phyloP scores from a whole-genome alignment of 2,888 invertebrate species.

The Sussaba pulchella region DNA sequence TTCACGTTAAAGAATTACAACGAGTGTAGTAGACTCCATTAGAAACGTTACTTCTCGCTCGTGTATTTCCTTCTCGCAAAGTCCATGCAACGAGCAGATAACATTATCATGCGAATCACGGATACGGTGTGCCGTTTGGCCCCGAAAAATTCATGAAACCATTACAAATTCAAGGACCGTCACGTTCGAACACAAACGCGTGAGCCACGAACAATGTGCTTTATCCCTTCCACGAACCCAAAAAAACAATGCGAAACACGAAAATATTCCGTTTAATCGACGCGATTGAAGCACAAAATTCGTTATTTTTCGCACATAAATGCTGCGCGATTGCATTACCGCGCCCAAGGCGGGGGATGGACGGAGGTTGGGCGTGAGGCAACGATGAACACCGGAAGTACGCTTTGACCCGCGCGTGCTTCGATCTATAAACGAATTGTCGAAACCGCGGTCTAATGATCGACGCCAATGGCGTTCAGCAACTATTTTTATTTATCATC shows the following conservation, averaged over 20 bases:
- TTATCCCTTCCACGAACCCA: slow-evolving; percentile 9
- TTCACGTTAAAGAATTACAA: background rate
- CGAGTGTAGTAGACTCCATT: background rate
- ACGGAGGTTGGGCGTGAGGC: background rate
- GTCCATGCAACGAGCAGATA: slow-evolving; percentile 21
- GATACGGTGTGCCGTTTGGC: slow-evolving; percentile 40
- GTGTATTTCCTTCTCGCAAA: slow-evolving; percentile 21
- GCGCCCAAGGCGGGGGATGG: background rate
- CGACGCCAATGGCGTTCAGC: background rate
- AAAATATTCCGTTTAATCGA: background rate
- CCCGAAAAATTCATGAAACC: slow-evolving; percentile 70
- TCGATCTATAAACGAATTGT: slow-evolving; percentile 28
- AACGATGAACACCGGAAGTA: slow-evolving; percentile 25
- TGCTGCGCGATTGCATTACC: background rate
- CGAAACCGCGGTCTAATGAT: background rate
- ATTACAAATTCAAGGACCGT: slow-evolving; percentile 77
- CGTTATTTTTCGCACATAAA: background rate
- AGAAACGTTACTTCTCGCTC: background rate
- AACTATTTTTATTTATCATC: background rate
- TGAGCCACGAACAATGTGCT: slow-evolving; percentile 3
- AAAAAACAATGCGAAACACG: background rate
- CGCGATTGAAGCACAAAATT: background rate
- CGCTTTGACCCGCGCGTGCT: slow-evolving; percentile 39
- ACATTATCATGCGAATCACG: slow-evolving; percentile 74
- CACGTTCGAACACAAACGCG: slow-evolving; percentile 40